A percentile compares a stretch with the other conserved stretches of the same genome.
These are phyloP conservation scores for Rhabdomys pumilio DNA, from an alignment of 2,797 vertebrate genomes.

Conservation along the genomic window DNA sequence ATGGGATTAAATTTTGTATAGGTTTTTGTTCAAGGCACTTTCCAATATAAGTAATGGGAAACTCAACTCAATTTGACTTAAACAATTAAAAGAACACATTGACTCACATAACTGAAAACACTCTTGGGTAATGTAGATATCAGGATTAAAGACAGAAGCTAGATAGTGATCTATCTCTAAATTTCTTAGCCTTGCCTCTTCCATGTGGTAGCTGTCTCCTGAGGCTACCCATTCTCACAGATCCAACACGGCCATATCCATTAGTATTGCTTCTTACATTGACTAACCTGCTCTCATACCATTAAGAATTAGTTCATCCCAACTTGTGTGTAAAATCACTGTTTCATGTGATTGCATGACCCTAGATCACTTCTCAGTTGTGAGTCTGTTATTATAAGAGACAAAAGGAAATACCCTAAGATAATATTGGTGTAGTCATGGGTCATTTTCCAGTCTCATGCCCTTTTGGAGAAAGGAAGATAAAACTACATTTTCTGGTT, in stretches of 20 bases:
- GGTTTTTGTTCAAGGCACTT: constrained; percentile 53
- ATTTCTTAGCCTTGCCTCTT: neutral
- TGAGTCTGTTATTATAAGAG: neutral
- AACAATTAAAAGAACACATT: constrained; percentile 44
- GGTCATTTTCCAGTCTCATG: accelerated
- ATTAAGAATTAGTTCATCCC: neutral
- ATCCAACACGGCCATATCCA: neutral
- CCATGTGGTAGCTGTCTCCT: neutral
- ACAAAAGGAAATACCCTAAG: neutral
- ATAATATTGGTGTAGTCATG: neutral
- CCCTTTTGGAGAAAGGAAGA: neutral
- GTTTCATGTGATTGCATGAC: neutral
- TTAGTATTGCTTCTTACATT: neutral
- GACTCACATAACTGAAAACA: neutral
- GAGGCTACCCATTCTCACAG: neutral
- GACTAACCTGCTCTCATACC: accelerated
- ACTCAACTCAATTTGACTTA: constrained; percentile 23
- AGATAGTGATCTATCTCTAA: neutral
- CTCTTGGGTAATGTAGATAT: neutral
- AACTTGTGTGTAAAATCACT: constrained; percentile 4
- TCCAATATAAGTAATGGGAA: constrained; percentile 47
- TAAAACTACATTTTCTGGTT: neutral
- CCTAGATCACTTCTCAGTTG: neutral
- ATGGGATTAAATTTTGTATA: constrained; percentile 46
- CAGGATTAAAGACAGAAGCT: neutral